Base-by-base conservation (phyloP, 2,888 invertebrate species). In the Hemistola chrysoprasaria region DNA sequence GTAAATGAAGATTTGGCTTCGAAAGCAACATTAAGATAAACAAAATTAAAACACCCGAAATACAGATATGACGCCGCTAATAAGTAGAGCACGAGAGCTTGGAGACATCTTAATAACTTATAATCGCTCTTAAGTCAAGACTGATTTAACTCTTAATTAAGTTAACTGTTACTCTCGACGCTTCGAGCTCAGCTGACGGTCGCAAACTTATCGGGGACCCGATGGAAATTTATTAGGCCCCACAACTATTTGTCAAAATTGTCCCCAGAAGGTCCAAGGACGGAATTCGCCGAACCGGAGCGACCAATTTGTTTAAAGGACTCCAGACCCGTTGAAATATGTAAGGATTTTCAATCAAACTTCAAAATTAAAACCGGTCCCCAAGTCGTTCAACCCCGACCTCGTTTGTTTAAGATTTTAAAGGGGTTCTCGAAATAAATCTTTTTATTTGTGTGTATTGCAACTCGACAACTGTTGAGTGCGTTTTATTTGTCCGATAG, bases 191-290 rank as follows among this genome's bases (percentile, higher is more conserved):
- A 69, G 73, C 77, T 77, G 78, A 77, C 74, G 77, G 44, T 42
- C 68, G 62, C 22, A 34, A 84, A 70, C 79, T 85, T 79, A 77
- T 71, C 62, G 62, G 78, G 79, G 73, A 78, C 81, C 83, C 82
- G 81, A 81, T 82, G 83, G 75, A 82, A 86, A 86, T 86, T 82
- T 84, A 86, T 86, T 84, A 81, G 77, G 78, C 71, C 71, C 70
- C 65, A 69, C 77, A 54, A 86, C 85, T 87, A 86, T 85, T 86
- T 82, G 84, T 86, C 84, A 85, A 79, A 86, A 81, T 83, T 77
- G 76, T 78, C 79, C 80, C 65, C 78, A 56, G 72, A 75, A 75
- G 83, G 77, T 56, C 47, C 35, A 54, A 48, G 54, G 65, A 41
- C 50, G 78, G 75, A 78, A 82, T 81, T 78, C 66, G 59, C 65